Evolutionary conservation across 2,888 invertebrate genomes (phyloP).

Genomic region (Drosophila prostipennis): DNA sequence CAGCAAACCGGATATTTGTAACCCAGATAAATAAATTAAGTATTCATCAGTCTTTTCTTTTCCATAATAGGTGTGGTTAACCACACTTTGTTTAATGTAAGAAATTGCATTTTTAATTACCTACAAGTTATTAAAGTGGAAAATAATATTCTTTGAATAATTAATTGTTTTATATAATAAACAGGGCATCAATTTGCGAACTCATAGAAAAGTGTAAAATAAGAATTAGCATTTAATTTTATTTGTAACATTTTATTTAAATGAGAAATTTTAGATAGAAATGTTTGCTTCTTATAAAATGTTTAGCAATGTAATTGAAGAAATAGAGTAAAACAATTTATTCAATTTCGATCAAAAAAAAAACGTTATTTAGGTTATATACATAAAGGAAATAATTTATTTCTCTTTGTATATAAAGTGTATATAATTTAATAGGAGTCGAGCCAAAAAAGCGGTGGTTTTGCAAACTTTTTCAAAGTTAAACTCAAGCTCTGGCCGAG

Average conservation of each 20-base stretch:
- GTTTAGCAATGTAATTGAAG: neutral
- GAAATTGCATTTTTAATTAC: too few species aligned
- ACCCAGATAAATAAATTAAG: neutral
- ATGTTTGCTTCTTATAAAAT: too few species aligned
- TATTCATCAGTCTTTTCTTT: neutral
- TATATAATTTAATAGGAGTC: neutral
- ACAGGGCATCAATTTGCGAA: too few species aligned
- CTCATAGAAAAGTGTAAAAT: too few species aligned
- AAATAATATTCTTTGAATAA: neutral
- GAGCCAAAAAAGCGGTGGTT: neutral
- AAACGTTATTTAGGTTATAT: neutral
- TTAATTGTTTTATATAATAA: neutral
- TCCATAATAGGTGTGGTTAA: neutral
- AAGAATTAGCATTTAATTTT: too few species aligned
- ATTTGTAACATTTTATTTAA: neutral
- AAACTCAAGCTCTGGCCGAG: neutral
- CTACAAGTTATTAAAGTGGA: too few species aligned
- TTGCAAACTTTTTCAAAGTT: constrained; percentile 4
- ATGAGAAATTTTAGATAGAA: neutral
- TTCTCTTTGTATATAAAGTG: neutral
- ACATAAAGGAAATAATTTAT: neutral
- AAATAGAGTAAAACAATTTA: neutral
- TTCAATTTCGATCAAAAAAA: neutral
- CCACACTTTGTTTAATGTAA: neutral
- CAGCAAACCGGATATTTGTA: neutral